phyloP scores from a whole-genome alignment of 1,140 invertebrate species.

The Brachionus koreanus region DNA sequence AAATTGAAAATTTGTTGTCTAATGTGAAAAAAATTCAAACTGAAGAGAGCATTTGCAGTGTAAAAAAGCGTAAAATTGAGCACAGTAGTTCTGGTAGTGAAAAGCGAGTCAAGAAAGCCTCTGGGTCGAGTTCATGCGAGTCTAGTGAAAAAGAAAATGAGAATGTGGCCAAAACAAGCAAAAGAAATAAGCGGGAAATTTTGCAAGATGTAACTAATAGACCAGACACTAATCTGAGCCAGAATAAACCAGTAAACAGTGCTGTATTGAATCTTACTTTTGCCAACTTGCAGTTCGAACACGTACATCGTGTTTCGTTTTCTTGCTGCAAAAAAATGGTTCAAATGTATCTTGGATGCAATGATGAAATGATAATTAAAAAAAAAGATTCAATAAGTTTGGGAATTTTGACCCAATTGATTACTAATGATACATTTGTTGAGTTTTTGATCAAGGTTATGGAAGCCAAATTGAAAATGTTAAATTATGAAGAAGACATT shows the following conservation, averaged over 20 bases:
- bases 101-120: background rate
- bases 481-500: background rate
- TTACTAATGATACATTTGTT: conserved; percentile 9
- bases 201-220: background rate
- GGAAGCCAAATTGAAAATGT: conserved; percentile 3
- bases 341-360: conserved; percentile 27
- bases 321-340: background rate
- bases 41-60: too few relatives aligned
- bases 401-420: background rate
- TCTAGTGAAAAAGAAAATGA: conserved; percentile 16
- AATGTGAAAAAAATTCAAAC: background rate
- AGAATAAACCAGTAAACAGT: background rate
- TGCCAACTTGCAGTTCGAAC: conserved; percentile 27
- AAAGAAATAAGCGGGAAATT: background rate
- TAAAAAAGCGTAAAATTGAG: background rate
- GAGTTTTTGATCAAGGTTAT: conserved; percentile 32
- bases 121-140: background rate
- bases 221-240: background rate
- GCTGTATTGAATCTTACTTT: background rate
- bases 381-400: background rate
- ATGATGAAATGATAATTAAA: background rate
- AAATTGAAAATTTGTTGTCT: conserved; percentile 26
- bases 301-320: background rate
- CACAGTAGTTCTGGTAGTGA: background rate
- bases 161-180: background rate